Conservation (phyloP, 2,888 invertebrate species). For the Apodemia mormo region DNA sequence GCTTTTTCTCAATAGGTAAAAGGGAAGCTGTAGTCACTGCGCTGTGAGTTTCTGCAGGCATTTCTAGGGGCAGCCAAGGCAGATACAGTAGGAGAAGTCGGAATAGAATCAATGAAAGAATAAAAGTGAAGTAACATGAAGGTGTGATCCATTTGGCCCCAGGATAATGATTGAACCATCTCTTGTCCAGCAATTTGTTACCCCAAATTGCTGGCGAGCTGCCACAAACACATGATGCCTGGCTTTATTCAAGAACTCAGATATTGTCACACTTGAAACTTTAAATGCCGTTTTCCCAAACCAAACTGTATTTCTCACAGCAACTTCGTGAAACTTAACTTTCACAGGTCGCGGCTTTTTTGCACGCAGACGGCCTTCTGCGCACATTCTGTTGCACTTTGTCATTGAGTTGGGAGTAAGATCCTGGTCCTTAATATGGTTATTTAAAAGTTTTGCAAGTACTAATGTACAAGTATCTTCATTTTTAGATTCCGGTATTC, state of each 20-base stretch:
- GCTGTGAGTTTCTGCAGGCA: too few species aligned
- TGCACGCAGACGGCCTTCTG: not conserved
- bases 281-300: conserved; percentile 3
- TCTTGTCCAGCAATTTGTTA: not conserved
- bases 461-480: not conserved
- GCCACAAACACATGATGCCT: conserved; percentile 1
- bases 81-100: not conserved
- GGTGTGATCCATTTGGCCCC: not conserved
- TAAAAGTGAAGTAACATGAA: not conserved
- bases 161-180: not conserved
- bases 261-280: too few species aligned
- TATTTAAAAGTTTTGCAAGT: not conserved
- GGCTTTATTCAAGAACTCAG: not conserved
- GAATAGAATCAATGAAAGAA: not conserved
- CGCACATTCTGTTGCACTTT: not conserved
- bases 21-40: too few species aligned
- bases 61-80: not conserved
- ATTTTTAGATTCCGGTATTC: not conserved
- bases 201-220: not conserved
- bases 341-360: not conserved
- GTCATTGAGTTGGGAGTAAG: not conserved
- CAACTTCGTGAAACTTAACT: not conserved
- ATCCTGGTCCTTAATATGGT: not conserved
- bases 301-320: not conserved
- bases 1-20: too few species aligned